Conservation (phyloP, 1,140 invertebrate genomes). For the Anagrus nilaparvatae region DNA sequence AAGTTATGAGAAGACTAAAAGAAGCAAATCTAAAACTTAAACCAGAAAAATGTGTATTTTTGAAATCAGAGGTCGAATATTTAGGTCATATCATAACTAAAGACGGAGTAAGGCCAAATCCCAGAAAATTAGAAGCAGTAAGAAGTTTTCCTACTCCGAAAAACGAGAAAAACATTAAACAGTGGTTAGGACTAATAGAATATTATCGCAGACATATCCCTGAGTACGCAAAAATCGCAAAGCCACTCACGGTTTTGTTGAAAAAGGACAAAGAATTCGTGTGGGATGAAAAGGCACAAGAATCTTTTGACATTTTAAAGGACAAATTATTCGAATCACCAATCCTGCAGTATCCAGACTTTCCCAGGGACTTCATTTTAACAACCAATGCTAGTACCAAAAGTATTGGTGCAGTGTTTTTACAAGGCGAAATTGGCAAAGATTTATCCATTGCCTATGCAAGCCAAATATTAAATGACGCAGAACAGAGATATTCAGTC, state of each 20-base stretch:
- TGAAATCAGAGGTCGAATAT: too few relatives aligned
- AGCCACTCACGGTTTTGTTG: background rate
- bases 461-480: too few relatives aligned
- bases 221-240: background rate
- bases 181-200: constrained; percentile 1
- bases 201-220: constrained; percentile 7
- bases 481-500: too few relatives aligned
- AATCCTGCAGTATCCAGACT: constrained; percentile 1
- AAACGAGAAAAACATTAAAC: background rate
- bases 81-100: too few relatives aligned
- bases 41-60: too few relatives aligned
- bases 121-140: too few relatives aligned
- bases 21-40: too few relatives aligned
- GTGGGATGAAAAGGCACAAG: background rate
- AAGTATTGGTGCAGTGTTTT: background rate
- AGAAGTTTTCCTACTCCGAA: too few relatives aligned
- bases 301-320: background rate
- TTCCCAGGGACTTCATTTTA: background rate
- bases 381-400: background rate
- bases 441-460: too few relatives aligned
- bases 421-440: background rate
- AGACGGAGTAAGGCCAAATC: too few relatives aligned
- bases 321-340: background rate
- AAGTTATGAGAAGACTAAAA: too few relatives aligned
- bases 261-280: background rate